Evolutionary conservation across 2,113 vertebrate genomes (phyloP), one percentile per base, ranked within the genome.

Genomic region (Silurus glanis): DNA sequence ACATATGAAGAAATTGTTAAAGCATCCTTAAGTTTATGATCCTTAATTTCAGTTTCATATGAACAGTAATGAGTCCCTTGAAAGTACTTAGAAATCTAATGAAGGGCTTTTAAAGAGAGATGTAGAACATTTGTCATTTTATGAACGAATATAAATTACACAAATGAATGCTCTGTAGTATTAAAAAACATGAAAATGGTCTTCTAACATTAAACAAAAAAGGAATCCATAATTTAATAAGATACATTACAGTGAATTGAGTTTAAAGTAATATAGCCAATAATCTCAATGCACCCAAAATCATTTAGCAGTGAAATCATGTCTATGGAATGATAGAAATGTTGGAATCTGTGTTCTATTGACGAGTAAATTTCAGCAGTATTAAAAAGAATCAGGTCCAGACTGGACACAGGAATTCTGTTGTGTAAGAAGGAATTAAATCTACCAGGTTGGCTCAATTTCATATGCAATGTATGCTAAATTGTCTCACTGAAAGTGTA

Each of bases 21-120:
- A 66, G 21, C 23, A 28, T 47, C 71, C 37, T 75, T 76, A 49
- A 7, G 19, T 49, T 23, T 62, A 47, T 62, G 23, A 49, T 61
- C 23, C 23, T 59, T 59, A 14, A 59, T 75, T n/a, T 75, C 17
- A 17, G 12, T 47, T 75, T 47, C 21, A 49, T 75, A 51, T 67
- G 67, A 55, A 47, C 6, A 84, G 25, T 47, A 21, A 25, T 72
- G 10, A 8, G 12, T 75, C 56, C 25, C 59, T 75, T 72, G 1
- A 74, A 58, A 84, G 37, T 59, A n/a, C 66, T 84, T 84, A 49
- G n/a, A 53, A 76, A 28, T 75, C 47, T 21, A 19, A 74, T 49
- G 19, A 72, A 58, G 47, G 16, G 25, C 47, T 53, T 81, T 62
- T 49, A 81, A 61, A 71, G 58, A 76, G n/a, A 76, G 14, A 16